These are phyloP conservation scores for Timema cristinae DNA, from an alignment of 2,888 invertebrate genomes.

Conservation along the genomic window DNA sequence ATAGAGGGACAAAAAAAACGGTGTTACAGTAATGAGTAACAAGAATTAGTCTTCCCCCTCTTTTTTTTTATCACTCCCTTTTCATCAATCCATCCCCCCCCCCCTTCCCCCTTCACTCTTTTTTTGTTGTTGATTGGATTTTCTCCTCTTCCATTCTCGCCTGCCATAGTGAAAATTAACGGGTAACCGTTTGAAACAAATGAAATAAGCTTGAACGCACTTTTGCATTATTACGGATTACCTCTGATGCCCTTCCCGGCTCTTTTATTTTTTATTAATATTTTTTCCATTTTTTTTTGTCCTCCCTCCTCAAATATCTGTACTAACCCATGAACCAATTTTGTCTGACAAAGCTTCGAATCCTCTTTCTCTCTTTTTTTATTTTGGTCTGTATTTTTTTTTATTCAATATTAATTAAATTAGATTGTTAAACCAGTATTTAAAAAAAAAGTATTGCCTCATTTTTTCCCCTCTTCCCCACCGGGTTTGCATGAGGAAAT, in stretches of 20 bases:
- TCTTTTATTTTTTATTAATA: no score
- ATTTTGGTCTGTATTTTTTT: no score
- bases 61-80: neutral
- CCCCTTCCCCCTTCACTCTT: neutral
- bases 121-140: conserved; percentile 11
- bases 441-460: no score
- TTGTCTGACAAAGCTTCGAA: no score
- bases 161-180: neutral
- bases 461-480: no score
- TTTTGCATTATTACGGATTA: conserved; percentile 13
- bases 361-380: no score
- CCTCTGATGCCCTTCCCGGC: neutral
- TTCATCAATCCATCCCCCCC: neutral
- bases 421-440: no score
- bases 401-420: no score
- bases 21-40: conserved; percentile 14
- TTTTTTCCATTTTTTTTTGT: no score
- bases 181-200: conserved; percentile 13
- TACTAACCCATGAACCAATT: no score
- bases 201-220: conserved; percentile 13
- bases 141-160: neutral
- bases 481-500: no score
- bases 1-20: neutral
- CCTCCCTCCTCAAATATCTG: no score
- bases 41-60: conserved; percentile 13